Evolutionary conservation across 2,113 vertebrate genomes (phyloP), one percentile per base, ranked within the genome.

Genomic region (Siniperca knerii): DNA sequence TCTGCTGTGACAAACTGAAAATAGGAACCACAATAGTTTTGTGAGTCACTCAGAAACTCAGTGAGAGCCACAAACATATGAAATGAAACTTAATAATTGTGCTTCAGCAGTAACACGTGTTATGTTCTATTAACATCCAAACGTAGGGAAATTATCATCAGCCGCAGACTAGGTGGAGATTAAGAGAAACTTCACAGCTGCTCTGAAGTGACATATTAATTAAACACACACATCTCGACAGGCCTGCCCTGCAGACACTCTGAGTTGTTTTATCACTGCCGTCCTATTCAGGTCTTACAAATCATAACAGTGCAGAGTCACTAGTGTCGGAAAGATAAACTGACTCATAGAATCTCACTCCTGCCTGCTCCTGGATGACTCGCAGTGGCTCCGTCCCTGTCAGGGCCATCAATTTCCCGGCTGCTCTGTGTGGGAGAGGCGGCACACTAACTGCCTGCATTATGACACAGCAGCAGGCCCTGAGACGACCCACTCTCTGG

Each of bases 281-380:
- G 10, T 74, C 64, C 77, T 62, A 70, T 85, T 84, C 74, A 37
- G 64, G 46, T 85, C 76, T 55, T 79, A 82, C 79, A 80, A 89
- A 86, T 87, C 83, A 79, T 77, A 84, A 82, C 77, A 74, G 58
- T 62, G 82, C 85, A 67, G 77, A 73, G 58, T 87, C 93, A 78
- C 87, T 72, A 80, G 77, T 82, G 88, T 87, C 15, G 48, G 75
- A 87, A 44, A 85, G 89, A 92, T 88, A 78, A 89, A 90, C 80
- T 8, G 84, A 85, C 60, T 79, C 87, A 77, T 91, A 86, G 87
- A 89, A 84, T 87, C 64, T 90, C 82, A 54, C 83, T 90, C 42
- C 37, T 71, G 88, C 33, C 83, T 33, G 79, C 74, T 92, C 66
- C 79, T 79, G 87, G 81, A 84, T 58, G 71, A 25, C 85, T 55